These are phyloP conservation scores for Exephanes ischioxanthus DNA, from an alignment of 2,888 invertebrate genomes.

Conservation along the genomic window DNA sequence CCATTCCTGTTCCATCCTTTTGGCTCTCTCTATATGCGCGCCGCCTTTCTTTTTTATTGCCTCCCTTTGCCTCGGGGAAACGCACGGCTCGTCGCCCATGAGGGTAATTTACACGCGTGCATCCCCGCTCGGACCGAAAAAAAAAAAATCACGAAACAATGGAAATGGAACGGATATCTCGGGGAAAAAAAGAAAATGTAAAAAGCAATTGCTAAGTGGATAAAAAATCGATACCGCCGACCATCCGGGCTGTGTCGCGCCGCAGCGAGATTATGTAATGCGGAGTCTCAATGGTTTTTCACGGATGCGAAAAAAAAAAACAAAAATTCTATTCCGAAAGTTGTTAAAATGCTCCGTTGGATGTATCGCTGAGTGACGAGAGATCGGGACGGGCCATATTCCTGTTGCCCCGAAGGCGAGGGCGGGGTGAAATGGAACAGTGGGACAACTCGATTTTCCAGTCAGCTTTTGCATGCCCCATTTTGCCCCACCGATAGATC, in stretches of 20 bases:
- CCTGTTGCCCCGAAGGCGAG: no score
- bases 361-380: no score
- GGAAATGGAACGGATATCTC: conserved; percentile 31
- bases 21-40: neutral
- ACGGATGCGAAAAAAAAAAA: neutral
- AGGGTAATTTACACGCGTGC: conserved; percentile 5
- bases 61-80: neutral
- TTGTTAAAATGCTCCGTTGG: no score
- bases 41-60: conserved; percentile 6
- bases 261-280: conserved; percentile 32
- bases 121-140: neutral
- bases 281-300: neutral
- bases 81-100: conserved; percentile 9
- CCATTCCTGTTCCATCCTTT: conserved; percentile 15
- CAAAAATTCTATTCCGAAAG: no score
- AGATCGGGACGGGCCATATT: no score
- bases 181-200: conserved; percentile 4
- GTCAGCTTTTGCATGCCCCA: no score
- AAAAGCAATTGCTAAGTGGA: conserved; percentile 50
- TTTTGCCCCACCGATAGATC: no score
- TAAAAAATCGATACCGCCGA: conserved; percentile 33
- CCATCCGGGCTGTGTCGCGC: conserved; percentile 21
- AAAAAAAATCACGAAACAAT: conserved; percentile 37
- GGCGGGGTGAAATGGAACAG: no score
- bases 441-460: no score